Base-by-base conservation (phyloP, 2,113 vertebrate species). In the Cottus gobio region DNA sequence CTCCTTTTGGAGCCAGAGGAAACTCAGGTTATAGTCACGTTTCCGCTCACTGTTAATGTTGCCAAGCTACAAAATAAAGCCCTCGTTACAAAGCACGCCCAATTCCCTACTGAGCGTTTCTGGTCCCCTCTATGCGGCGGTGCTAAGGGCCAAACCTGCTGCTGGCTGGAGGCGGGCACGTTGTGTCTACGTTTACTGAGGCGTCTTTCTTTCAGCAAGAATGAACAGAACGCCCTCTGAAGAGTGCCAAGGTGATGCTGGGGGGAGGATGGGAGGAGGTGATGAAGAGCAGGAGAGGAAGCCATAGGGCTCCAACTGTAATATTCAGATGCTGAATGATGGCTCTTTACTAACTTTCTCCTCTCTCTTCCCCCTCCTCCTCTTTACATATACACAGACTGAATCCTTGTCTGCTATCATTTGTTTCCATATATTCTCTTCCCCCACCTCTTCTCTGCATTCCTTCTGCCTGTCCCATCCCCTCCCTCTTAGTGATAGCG, bases 31-130 rank as follows among this genome's bases (percentile, higher is more conserved):
- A 22, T 31, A 65, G 50, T 61, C 68, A n/a, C n/a, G 77, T 80
- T 90, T 87, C 86, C 89, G 73, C 71, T 81, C 12, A 31, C 76
- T 78, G 75, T 81, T 82, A 78, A 75, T 65, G 76, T 75, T 84
- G 86, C 82, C 80, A 75, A 58, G 75, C 79, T 85, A 79, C 67
- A 60, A 79, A 82, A 76, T 77, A 79, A 76, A 42, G 28, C 42
- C 83, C 20, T 63, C 70, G 30, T 65, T 85, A 68, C 46, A 79
- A 70, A 69, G 54, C 74, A 79, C 79, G 54, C 66, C 69, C 73
- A 50, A 44, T 39, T 83, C 78, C 82, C 73, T 66, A 20, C 28
- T n/a, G 30, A 80, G 37, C 0, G 8, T 44, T 12, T 7, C 69
- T 39, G 34, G 36, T 65, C 61, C 69, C 5, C 5, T 3, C 61